phyloP scores from a whole-genome alignment of 2,888 invertebrate species.

The Seira sanloemensis region DNA sequence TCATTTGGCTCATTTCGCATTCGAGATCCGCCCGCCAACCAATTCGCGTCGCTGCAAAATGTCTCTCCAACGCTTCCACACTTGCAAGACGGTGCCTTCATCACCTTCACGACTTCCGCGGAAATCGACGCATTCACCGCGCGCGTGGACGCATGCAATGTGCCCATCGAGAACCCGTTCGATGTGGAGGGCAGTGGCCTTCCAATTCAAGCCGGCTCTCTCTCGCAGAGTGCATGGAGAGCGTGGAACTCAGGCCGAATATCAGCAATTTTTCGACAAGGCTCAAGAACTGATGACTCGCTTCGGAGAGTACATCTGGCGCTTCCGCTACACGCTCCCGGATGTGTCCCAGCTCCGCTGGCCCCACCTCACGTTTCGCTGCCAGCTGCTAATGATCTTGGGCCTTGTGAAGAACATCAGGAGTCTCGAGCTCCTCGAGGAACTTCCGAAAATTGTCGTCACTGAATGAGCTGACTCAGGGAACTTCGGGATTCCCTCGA shows the following conservation, averaged over 20 bases:
- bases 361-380: not conserved
- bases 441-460: not conserved
- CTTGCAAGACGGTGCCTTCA: not conserved
- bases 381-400: not conserved
- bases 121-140: not conserved
- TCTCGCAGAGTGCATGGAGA: not conserved
- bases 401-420: not conserved
- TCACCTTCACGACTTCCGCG: not conserved
- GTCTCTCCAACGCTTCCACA: not conserved
- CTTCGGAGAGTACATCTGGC: not conserved
- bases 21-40: not conserved
- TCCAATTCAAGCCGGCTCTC: not conserved
- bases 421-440: not conserved
- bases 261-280: not conserved
- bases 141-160: not conserved
- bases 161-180: not conserved
- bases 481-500: not conserved
- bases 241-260: not conserved
- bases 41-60: not conserved
- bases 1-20: not conserved
- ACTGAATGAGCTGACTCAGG: not conserved
- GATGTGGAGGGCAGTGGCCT: not conserved
- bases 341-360: not conserved
- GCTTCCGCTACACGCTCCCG: conserved; percentile 9
- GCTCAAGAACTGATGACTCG: not conserved